Evolutionary conservation across 2,888 invertebrate genomes (phyloP), one percentile per base, ranked within the genome.

Genomic region (Tipula confusa): DNA sequence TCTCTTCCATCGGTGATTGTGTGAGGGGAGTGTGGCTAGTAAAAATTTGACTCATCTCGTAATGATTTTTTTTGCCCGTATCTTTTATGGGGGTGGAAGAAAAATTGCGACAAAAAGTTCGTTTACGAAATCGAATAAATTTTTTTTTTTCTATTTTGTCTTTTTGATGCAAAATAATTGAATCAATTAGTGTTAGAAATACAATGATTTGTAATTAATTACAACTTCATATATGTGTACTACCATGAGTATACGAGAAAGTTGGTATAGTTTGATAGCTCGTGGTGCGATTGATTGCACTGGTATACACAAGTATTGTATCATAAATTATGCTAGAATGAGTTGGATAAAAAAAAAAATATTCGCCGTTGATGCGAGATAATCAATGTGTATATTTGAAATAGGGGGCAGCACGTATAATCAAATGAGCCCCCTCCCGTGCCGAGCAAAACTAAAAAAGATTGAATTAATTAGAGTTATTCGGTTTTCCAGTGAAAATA

Each of bases 161-260:
- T 64, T 64, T 64, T 64, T 64, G 24, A 64, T 64, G 64, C 64
- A 64, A 64, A 64, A 64, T 64, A 64, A 64, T 64, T 64, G 64
- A 64, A 24, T 64, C 64, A 64, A 64, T 64, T 64, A 64, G 64
- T 64, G 64, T 64, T 64, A 64, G 64, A 64, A 64, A 64, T 64
- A 64, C 64, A 64, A 64, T 64, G 64, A 64, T 24, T 64, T 64
- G 64, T 64, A 64, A 64, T 64, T 64, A 64, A 64, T 64, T 64
- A 64, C 3, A 43, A n/a, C n/a, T n/a, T n/a, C n/a, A n/a, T n/a
- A n/a, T n/a, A n/a, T n/a, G n/a, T n/a, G n/a, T n/a, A 43, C 5
- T n/a, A n/a, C n/a, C n/a, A n/a, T 64, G 64, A 24, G 24, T 24
- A 9, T 64, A 64, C 64, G 64, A 18, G 18, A 64, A 64, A 64